Conservation (phyloP, 2,888 invertebrate genomes). For the Cartodere bifasciata region DNA sequence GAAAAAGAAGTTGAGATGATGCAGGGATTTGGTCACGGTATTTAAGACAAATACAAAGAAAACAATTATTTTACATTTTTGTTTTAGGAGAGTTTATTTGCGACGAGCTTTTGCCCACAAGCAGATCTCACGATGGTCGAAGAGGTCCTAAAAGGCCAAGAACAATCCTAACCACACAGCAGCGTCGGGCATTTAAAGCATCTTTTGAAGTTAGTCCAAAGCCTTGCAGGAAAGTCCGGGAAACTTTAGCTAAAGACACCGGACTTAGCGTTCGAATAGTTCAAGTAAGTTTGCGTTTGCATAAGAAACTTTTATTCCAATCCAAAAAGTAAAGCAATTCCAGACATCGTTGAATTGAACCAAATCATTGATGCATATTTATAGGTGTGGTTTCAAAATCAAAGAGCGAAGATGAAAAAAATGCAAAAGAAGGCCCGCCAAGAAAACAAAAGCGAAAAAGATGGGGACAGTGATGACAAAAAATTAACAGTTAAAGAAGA, state of each 20-base stretch:
- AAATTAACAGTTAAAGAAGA: constrained; percentile 44
- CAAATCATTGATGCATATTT: constrained; percentile 2
- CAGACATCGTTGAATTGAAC: background rate
- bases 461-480: constrained; percentile 36
- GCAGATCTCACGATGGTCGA: constrained; percentile 48
- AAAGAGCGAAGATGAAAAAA: constrained; percentile 52
- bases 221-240: constrained; percentile 70
- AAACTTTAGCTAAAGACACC: constrained; percentile 71
- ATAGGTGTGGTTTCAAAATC: constrained; percentile 58
- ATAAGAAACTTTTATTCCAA: no score
- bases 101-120: constrained; percentile 44
- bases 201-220: constrained; percentile 79
- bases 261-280: constrained; percentile 74
- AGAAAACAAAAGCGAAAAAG: constrained; percentile 41
- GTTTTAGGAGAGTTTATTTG: constrained; percentile 42
- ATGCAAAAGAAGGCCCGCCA: constrained; percentile 51
- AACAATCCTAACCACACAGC: constrained; percentile 72
- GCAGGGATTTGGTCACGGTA: constrained; percentile 45
- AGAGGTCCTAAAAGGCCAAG: constrained; percentile 70
- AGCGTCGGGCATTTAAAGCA: constrained; percentile 70
- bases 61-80: no score
- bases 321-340: background rate
- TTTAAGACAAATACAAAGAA: constrained; percentile 1
- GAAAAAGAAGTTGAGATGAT: constrained; percentile 67
- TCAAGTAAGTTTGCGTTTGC: constrained; percentile 47